These are phyloP conservation scores for Cinclus mexicanus DNA, from an alignment of 2,113 vertebrate genomes.

Conservation along the genomic window DNA sequence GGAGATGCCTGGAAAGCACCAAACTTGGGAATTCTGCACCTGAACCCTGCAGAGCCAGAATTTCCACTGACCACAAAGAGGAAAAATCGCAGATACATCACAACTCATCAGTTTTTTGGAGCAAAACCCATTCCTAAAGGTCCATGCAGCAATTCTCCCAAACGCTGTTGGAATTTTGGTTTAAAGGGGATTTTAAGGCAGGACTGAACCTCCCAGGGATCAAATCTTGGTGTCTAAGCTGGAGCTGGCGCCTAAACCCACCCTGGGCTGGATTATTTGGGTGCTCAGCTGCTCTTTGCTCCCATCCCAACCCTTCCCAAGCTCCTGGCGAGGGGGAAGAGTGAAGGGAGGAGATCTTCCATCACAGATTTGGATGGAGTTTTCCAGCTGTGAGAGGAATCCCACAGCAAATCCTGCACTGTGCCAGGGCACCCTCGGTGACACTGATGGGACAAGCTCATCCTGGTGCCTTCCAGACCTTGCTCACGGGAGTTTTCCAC, in stretches of 20 bases:
- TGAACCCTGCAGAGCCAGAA: neutral
- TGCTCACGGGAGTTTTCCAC: neutral
- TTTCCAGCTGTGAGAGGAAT: neutral
- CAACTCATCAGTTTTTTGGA: neutral
- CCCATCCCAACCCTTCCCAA: neutral
- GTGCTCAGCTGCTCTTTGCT: neutral
- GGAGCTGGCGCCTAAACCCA: neutral
- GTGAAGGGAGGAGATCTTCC: neutral
- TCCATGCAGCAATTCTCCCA: neutral
- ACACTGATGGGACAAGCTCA: neutral
- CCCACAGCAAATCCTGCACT: neutral
- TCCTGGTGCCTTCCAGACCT: neutral
- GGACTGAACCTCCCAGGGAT: neutral
- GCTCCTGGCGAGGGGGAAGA: neutral
- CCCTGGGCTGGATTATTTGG: neutral
- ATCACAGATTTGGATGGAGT: fast-evolving
- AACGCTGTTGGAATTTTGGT: fast-evolving
- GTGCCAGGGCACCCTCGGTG: fast-evolving
- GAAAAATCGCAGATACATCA: neutral
- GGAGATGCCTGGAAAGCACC: neutral
- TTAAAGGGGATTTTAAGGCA: neutral
- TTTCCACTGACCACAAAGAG: neutral
- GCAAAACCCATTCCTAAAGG: neutral
- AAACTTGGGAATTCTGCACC: neutral
- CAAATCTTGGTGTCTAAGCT: neutral